Conservation (phyloP, 2,888 invertebrate species). For the Crepidodera aurea region DNA sequence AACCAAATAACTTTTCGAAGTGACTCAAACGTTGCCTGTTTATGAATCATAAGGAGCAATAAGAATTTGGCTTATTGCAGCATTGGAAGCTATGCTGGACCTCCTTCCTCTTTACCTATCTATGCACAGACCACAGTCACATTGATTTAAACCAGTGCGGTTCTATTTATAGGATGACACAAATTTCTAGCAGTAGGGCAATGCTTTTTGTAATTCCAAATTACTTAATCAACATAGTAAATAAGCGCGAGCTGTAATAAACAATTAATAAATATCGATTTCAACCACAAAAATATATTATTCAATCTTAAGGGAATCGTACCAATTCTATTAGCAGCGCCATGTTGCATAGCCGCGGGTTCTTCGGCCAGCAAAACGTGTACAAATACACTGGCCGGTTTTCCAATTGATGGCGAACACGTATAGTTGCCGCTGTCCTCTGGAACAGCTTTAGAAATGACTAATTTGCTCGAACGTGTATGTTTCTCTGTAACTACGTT, state of each 20-base stretch:
- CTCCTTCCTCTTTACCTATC: too few species aligned
- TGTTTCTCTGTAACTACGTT: slow-evolving; percentile 87
- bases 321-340: slow-evolving; percentile 30
- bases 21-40: too few species aligned
- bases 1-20: too few species aligned
- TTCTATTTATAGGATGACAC: too few species aligned
- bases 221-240: background rate
- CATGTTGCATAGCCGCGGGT: slow-evolving; percentile 62
- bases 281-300: background rate
- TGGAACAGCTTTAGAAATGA: slow-evolving; percentile 83
- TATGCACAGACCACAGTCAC: too few species aligned
- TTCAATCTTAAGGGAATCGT: background rate
- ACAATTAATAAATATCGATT: background rate
- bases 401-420: slow-evolving; percentile 73
- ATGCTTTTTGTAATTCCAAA: too few species aligned
- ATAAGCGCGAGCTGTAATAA: background rate
- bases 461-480: slow-evolving; percentile 82
- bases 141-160: too few species aligned
- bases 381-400: slow-evolving; percentile 67
- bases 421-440: slow-evolving; percentile 90
- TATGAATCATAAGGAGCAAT: too few species aligned
- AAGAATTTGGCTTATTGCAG: too few species aligned
- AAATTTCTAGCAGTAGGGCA: too few species aligned
- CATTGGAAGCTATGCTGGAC: too few species aligned
- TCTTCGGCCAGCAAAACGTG: slow-evolving; percentile 66